Conservation (phyloP, 1,140 invertebrate genomes). For the Portunus trituberculatus region DNA sequence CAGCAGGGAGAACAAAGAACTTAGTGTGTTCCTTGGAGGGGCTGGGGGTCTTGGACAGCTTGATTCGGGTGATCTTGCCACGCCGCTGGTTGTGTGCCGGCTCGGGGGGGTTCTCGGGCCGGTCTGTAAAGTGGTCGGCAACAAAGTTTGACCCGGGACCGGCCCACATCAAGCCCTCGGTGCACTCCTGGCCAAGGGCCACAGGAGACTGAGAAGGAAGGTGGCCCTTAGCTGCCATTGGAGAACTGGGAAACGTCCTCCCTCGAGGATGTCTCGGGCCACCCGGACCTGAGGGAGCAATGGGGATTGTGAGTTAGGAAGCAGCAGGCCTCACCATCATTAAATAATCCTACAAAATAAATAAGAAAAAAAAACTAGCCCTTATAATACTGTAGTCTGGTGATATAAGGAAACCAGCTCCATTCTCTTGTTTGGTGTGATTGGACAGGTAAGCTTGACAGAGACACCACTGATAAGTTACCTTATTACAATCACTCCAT, state of each 20-base stretch:
- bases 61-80: conserved; percentile 8
- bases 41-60: conserved; percentile 30
- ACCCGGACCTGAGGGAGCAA: conserved; percentile 21
- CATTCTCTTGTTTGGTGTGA: too few relatives aligned
- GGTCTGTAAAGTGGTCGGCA: conserved; percentile 1
- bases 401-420: too few relatives aligned
- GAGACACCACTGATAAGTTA: too few relatives aligned
- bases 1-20: conserved; percentile 58
- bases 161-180: conserved; percentile 23
- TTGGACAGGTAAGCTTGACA: too few relatives aligned
- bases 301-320: conserved; percentile 33
- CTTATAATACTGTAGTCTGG: background rate
- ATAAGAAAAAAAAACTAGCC: background rate
- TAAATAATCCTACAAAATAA: background rate
- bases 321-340: background rate
- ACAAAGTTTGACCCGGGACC: background rate
- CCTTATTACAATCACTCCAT: too few relatives aligned
- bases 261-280: background rate
- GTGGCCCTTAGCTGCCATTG: conserved; percentile 24
- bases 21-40: background rate
- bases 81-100: background rate
- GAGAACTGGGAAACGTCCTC: background rate
- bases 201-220: background rate
- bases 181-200: conserved; percentile 56
- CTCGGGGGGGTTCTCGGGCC: background rate